These are phyloP conservation scores for Callipepla californica DNA, from an alignment of 2,113 vertebrate species.

Conservation along the genomic window DNA sequence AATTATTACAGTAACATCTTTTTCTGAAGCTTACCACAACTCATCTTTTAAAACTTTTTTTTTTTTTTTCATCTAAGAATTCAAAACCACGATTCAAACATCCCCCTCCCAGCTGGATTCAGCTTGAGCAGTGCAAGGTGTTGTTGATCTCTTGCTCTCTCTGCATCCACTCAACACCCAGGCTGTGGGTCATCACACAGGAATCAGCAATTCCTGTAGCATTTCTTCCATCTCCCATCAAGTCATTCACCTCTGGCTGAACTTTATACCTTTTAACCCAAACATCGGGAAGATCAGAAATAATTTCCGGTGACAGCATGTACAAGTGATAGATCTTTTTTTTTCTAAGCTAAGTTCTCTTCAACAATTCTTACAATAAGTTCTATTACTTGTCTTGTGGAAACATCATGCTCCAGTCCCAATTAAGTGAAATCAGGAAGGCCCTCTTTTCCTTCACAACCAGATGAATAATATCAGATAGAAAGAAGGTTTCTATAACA, in stretches of 20 bases:
- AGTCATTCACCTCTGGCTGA: background rate
- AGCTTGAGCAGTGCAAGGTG: background rate
- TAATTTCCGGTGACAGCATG: background rate
- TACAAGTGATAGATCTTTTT: background rate
- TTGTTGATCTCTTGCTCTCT: background rate
- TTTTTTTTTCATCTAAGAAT: background rate
- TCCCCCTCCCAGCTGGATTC: background rate
- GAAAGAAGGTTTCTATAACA: background rate
- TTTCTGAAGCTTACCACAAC: background rate
- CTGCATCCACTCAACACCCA: background rate
- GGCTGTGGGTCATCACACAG: background rate
- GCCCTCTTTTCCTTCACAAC: background rate
- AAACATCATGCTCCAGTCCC: background rate
- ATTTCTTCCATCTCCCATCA: background rate
- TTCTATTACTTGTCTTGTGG: background rate
- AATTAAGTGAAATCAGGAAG: background rate
- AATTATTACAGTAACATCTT: background rate
- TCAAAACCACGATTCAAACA: background rate
- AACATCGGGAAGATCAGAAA: background rate
- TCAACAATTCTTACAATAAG: background rate
- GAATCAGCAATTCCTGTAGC: background rate
- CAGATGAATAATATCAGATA: background rate
- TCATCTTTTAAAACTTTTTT: background rate
- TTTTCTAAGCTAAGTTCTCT: background rate
- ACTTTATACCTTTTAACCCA: background rate